Conservation (phyloP, 2,888 invertebrate species). For the Mesorhabditis sp. region DNA sequence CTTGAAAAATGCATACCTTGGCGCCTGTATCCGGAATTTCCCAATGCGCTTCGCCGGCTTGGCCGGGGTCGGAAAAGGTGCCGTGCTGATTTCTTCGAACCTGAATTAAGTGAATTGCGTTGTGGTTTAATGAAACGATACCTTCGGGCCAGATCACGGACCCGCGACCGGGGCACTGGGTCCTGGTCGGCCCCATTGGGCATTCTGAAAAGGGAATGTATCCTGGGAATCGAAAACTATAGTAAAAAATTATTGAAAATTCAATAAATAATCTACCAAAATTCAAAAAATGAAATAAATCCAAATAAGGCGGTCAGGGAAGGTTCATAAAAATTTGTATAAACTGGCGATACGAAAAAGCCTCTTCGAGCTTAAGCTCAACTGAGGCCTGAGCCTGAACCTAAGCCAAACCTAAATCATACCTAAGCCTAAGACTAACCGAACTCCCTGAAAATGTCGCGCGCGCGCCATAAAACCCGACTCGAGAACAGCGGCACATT, state of each 20-base stretch:
- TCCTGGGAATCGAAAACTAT: neutral
- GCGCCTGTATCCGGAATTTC: neutral
- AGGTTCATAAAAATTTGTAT: no score
- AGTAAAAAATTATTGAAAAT: neutral
- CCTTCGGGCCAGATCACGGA: neutral
- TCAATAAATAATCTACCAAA: neutral
- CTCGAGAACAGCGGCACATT: no score
- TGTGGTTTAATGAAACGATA: neutral
- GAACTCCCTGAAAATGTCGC: no score
- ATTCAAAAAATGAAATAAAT: neutral
- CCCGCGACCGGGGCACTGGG: conserved; percentile 3
- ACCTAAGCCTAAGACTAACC: no score
- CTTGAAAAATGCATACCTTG: neutral
- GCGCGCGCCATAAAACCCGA: no score
- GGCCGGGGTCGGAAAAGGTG: neutral
- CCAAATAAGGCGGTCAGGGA: neutral
- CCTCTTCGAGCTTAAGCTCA: no score
- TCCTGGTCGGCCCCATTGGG: neutral
- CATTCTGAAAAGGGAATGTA: neutral
- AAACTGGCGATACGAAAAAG: no score
- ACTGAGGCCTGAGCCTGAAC: no score
- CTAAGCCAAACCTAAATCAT: no score
- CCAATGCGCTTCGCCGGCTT: neutral
- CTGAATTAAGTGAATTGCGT: neutral
- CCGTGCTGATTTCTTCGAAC: conserved; percentile 4